Conservation (phyloP, 2,113 vertebrate species). For the Oncorhynchus keta region DNA sequence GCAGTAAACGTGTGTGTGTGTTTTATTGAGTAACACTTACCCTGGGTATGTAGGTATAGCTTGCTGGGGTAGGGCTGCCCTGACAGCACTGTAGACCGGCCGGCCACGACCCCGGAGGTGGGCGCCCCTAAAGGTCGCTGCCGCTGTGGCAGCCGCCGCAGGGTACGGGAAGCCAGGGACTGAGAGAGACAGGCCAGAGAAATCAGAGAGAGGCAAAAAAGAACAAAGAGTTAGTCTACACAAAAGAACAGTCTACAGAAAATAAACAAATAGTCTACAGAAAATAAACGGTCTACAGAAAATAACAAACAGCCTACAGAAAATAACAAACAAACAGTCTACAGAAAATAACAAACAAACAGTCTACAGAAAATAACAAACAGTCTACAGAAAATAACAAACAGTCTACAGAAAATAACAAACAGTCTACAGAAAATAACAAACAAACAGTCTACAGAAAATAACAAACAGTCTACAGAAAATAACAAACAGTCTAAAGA, state of each 20-base stretch:
- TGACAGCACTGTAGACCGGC: slow-evolving; percentile 93
- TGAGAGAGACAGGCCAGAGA: slow-evolving; percentile 57
- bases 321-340: background rate
- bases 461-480: background rate
- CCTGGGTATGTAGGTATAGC: slow-evolving; percentile 85
- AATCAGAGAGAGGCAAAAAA: background rate
- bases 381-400: too few relatives aligned
- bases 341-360: too few relatives aligned
- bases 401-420: too few relatives aligned
- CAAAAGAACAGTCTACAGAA: background rate
- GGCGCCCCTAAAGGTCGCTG: slow-evolving; percentile 93
- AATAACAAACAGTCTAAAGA: background rate
- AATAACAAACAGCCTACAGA: background rate
- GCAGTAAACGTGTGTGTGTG: background rate
- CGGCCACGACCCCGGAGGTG: slow-evolving; percentile 94
- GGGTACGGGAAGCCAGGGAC: slow-evolving; percentile 98
- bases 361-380: too few relatives aligned
- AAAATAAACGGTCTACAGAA: background rate
- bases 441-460: background rate
- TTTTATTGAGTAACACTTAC: slow-evolving; percentile 51
- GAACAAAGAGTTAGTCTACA: background rate
- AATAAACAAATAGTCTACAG: background rate
- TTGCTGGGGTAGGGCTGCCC: slow-evolving; percentile 89
- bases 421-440: background rate
- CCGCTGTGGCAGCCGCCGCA: slow-evolving; percentile 78